Base-by-base conservation (phyloP, 2,888 invertebrate species). In the Petrolisthes cinctipes region DNA sequence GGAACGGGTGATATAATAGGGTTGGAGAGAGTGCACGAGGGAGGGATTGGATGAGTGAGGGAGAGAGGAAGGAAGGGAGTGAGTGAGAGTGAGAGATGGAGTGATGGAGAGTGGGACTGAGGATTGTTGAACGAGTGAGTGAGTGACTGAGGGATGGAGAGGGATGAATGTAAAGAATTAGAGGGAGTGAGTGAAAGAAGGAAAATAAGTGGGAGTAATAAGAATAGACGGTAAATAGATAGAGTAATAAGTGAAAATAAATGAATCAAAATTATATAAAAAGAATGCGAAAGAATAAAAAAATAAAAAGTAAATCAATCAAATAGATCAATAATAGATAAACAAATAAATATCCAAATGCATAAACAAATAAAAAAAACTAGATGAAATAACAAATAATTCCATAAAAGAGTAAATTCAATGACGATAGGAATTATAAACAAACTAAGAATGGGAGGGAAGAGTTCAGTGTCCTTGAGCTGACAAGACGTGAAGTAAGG, bases 281-380 rank as follows among this genome's bases (percentile, higher is more conserved):
- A 53, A 78, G 78, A 51, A 53, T 53, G 78, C n/a, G 78, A 54
- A n/a, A 54, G 53, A 78, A 53, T 53, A 53, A 53, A 54, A 78
- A 54, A 73, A n/a, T 61, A 61, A 11, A 6, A 76, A 51, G 76
- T 37, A 51, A 20, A 51, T 20, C 17, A 75, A 76, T 14, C 37
- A 68, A 66, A 53, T 5, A 53, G 61, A 66, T 37, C 5, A 51
- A 17, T 14, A 37, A 5, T 37, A 53, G 68, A 53, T 37, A 9
- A n/a, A 82, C 66, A 37, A n/a, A 66, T n/a, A 17, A 61, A 76
- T n/a, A n/a, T n/a, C n/a, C n/a, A n/a, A n/a, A 61, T 61, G 66
- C 66, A 7, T 5, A 7, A 14, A 6, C n/a, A 68, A 14, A 68
- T 17, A 68, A 14, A 68, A 68, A 14, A n/a, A 4, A 68, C 68